Evolutionary conservation across 2,888 invertebrate species (phyloP).

Genomic region (Margaritifera margaritifera): DNA sequence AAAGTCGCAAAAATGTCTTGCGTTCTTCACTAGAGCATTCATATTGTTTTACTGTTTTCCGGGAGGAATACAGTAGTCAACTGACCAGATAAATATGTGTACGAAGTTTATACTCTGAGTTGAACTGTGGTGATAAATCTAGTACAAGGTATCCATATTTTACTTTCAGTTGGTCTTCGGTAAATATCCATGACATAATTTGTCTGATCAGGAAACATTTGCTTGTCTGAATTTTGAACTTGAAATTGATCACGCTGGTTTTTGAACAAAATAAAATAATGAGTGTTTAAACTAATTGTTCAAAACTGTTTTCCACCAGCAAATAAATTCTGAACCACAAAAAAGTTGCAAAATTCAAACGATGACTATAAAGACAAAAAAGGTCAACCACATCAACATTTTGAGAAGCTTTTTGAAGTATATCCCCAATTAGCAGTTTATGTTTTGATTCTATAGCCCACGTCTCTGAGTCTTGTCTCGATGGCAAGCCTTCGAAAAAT

Average conservation of each 20-base stretch:
- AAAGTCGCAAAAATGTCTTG: constrained; percentile 19
- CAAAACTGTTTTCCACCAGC: constrained; percentile 35
- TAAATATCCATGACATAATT: constrained; percentile 36
- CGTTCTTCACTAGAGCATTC: constrained; percentile 18
- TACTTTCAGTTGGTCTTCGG: constrained; percentile 15
- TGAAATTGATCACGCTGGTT: constrained; percentile 28
- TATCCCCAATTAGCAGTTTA: constrained; percentile 35
- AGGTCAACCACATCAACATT: constrained; percentile 28
- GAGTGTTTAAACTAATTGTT: constrained; percentile 34
- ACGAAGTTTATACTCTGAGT: constrained; percentile 18
- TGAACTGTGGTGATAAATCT: constrained; percentile 21
- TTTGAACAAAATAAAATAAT: constrained; percentile 36
- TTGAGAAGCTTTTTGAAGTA: constrained; percentile 23
- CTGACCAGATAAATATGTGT: constrained; percentile 19
- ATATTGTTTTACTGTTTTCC: constrained; percentile 3
- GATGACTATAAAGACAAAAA: constrained; percentile 30
- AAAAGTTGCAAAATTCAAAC: constrained; percentile 32
- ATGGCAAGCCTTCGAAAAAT: constrained; percentile 28
- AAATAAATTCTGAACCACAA: constrained; percentile 38
- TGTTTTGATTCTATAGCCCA: constrained; percentile 22
- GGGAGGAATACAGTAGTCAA: constrained; percentile 8
- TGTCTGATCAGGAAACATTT: not conserved
- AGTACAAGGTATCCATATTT: constrained; percentile 27
- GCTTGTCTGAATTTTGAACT: constrained; percentile 27
- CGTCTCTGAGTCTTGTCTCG: constrained; percentile 27